Base-by-base conservation (phyloP, 2,888 invertebrate genomes). In the Trichogramma dendrolimi region DNA sequence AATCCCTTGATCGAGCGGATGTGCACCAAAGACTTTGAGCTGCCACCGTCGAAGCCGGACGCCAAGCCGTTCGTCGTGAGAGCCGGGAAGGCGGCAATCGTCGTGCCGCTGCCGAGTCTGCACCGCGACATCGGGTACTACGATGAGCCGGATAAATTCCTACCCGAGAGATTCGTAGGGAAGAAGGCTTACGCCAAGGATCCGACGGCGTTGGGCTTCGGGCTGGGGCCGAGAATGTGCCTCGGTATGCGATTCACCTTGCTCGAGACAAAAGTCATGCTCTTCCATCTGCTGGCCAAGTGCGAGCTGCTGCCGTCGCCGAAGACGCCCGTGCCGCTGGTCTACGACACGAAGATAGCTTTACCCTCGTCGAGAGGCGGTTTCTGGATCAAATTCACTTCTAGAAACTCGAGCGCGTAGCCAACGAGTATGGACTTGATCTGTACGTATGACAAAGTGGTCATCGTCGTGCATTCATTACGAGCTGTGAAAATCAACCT, bases 121-220 rank as follows among this genome's bases (percentile, higher is more conserved):
- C 80, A 80, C 46, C 65, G 67, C 3, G 78, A 80, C 67, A 71
- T 73, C 4, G 66, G 76, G 5, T 73, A 73, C 62, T 80, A 71
- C 66, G 71, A 75, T 0, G 68, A 79, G 46, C 80, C 80, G 0
- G 71, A 76, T 0, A 71, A 70, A 56, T 80, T 81, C 63, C 69
- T 77, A 62, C 80, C 80, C 0, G 79, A 80, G 46, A 70, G 80
- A 43, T 80, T 80, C 62, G 69, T 67, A 4, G 69, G 72, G 0
- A 74, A 73, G 50, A 74, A 73, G n/a, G 43, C 62, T 6, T 40
- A 27, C 6, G 38, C 40, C 6, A 41, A 11, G 4, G 62, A 59
- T 8, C 27, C 49, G 4, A 47, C 14, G 4, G 48, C 10, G 39
- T 4, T 59, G 27, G 55, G 59, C 4, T 79, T 79, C 65, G 78